Conservation (phyloP, 2,888 invertebrate species). For the Ethmia dodecea region DNA sequence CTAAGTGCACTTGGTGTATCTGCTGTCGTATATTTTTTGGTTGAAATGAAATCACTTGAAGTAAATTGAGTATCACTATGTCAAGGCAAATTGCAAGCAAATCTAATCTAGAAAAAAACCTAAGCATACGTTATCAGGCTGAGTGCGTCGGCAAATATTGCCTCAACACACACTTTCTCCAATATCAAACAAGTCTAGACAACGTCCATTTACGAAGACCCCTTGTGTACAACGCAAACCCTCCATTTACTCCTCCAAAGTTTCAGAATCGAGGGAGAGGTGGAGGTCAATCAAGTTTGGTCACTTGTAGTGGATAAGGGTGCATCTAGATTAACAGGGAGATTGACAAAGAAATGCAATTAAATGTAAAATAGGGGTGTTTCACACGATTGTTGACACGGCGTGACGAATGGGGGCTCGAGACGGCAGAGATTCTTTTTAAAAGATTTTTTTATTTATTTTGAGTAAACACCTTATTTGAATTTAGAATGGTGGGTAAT, state of each 20-base stretch:
- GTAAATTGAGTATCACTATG: too few species aligned
- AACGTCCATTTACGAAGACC: slow-evolving; percentile 31
- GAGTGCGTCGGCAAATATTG: slow-evolving; percentile 64
- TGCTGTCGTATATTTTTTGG: too few species aligned
- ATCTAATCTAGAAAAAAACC: slow-evolving; percentile 30
- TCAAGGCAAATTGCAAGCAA: not conserved
- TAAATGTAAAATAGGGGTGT: slow-evolving; percentile 75
- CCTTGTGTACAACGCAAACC: slow-evolving; percentile 5
- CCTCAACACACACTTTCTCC: slow-evolving; percentile 54
- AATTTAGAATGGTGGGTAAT: not conserved
- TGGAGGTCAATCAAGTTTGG: slow-evolving; percentile 30
- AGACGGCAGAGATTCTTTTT: slow-evolving; percentile 43
- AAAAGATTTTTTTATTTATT: slow-evolving; percentile 31
- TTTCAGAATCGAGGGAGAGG: not conserved
- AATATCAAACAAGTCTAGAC: slow-evolving; percentile 65
- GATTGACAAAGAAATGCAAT: slow-evolving; percentile 77
- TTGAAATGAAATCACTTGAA: too few species aligned
- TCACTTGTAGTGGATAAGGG: slow-evolving; percentile 50
- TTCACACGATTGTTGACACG: slow-evolving; percentile 71
- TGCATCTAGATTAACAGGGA: slow-evolving; percentile 70
- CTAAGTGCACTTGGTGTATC: too few species aligned
- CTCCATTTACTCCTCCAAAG: not conserved
- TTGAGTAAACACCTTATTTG: not conserved
- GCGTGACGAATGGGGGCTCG: slow-evolving; percentile 60
- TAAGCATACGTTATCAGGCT: slow-evolving; percentile 48